Evolutionary conservation across 1,140 invertebrate species (phyloP).

Genomic region (Platyscapa corneri): DNA sequence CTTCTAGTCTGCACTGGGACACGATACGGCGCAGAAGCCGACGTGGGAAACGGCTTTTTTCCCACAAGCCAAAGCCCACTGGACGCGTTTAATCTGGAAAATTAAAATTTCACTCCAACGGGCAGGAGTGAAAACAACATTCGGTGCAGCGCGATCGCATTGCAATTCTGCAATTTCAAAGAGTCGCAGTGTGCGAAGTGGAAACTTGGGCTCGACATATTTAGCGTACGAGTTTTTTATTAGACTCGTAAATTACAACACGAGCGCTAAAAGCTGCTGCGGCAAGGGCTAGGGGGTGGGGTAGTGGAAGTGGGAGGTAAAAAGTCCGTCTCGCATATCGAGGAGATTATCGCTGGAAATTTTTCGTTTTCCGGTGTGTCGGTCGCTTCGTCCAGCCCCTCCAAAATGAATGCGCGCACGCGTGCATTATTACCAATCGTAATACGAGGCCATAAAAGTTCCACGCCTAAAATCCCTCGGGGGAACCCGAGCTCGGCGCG

Average conservation of each 20-base stretch:
- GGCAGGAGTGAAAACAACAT: not conserved
- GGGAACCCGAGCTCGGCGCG: not conserved
- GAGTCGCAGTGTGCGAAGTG: not conserved
- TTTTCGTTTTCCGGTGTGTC: conserved; percentile 10
- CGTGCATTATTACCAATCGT: conserved; percentile 6
- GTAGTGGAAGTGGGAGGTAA: not conserved
- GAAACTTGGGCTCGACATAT: not conserved
- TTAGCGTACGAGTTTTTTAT: not conserved
- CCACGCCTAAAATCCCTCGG: not conserved
- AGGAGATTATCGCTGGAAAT: not conserved
- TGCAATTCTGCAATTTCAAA: too few species aligned
- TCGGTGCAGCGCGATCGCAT: too few species aligned
- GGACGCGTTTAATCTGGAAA: not conserved
- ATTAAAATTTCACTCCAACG: conserved; percentile 2
- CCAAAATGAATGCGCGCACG: not conserved
- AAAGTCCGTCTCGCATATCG: not conserved
- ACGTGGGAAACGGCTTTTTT: not conserved
- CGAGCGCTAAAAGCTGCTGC: not conserved
- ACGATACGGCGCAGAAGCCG: not conserved
- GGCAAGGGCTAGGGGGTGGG: too few species aligned
- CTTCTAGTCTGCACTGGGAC: not conserved
- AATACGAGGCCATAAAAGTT: conserved; percentile 41
- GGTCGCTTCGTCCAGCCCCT: too few species aligned
- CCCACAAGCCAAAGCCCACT: not conserved
- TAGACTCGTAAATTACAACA: conserved; percentile 20